Evolutionary conservation across 2,888 invertebrate species (phyloP).

Genomic region (Orthonevra nobilis): DNA sequence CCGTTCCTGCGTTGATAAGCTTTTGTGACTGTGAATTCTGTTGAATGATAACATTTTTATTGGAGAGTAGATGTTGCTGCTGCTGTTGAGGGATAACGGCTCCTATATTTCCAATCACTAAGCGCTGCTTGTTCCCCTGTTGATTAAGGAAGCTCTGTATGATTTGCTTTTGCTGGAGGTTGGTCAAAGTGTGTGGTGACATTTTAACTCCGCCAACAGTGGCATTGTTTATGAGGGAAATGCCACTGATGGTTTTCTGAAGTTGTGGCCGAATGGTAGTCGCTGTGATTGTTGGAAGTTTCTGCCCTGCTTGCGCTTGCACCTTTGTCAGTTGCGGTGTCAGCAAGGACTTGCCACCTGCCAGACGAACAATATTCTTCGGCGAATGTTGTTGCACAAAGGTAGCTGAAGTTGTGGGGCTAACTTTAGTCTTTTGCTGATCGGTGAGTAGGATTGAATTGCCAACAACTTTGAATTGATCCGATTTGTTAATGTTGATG

Average conservation of each 20-base stretch:
- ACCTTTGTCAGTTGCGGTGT: slow-evolving; percentile 53
- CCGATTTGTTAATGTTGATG: slow-evolving; percentile 72
- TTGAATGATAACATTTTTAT: slow-evolving; percentile 71
- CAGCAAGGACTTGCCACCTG: slow-evolving; percentile 60
- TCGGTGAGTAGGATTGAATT: slow-evolving; percentile 60
- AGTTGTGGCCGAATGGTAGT: slow-evolving; percentile 69
- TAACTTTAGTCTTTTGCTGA: slow-evolving; percentile 53
- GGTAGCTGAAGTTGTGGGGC: slow-evolving; percentile 21
- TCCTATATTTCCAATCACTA: slow-evolving; percentile 57
- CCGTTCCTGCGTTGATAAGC: slow-evolving; percentile 64
- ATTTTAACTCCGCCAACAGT: slow-evolving; percentile 74
- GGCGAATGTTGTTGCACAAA: slow-evolving; percentile 38
- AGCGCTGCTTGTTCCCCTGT: slow-evolving; percentile 59
- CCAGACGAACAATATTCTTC: slow-evolving; percentile 75
- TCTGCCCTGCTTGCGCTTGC: slow-evolving; percentile 42
- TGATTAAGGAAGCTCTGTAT: slow-evolving; percentile 75
- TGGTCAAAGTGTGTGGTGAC: slow-evolving; percentile 77
- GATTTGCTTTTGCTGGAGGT: slow-evolving; percentile 78
- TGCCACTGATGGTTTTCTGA: slow-evolving; percentile 70
- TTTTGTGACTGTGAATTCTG: slow-evolving; percentile 75
- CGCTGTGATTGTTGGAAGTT: slow-evolving; percentile 50
- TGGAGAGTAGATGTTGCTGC: slow-evolving; percentile 60
- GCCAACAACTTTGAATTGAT: slow-evolving; percentile 69
- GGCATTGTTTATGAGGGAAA: slow-evolving; percentile 71
- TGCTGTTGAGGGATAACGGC: slow-evolving; percentile 61